Evolutionary conservation across 1,140 invertebrate species (phyloP).

Genomic region (Dysdera silvatica): DNA sequence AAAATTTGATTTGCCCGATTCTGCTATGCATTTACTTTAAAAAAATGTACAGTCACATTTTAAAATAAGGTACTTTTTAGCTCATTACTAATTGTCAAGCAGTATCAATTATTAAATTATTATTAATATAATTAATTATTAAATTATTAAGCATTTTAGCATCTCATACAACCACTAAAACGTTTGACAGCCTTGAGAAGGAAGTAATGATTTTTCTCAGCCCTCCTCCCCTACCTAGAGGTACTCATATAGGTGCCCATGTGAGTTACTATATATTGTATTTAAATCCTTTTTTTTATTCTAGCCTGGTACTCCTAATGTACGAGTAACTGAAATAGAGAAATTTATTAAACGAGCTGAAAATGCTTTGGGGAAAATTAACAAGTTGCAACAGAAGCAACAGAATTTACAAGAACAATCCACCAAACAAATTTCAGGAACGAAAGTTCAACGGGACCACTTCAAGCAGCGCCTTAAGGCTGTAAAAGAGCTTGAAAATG

Average conservation of each 20-base stretch:
- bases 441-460: background rate
- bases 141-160: too few relatives aligned
- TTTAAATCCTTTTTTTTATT: background rate
- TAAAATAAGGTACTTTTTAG: too few relatives aligned
- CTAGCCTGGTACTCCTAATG: slow-evolving; percentile 6
- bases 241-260: background rate
- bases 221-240: too few relatives aligned
- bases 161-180: too few relatives aligned
- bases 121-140: too few relatives aligned
- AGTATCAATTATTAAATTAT: too few relatives aligned
- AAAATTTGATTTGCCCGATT: too few relatives aligned
- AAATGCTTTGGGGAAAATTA: slow-evolving; percentile 8
- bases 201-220: too few relatives aligned
- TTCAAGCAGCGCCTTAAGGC: slow-evolving; percentile 11
- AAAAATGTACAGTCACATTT: too few relatives aligned
- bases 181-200: too few relatives aligned
- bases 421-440: background rate
- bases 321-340: background rate
- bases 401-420: background rate
- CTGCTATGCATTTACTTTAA: too few relatives aligned
- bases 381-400: slow-evolving; percentile 2
- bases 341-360: slow-evolving; percentile 7
- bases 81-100: too few relatives aligned
- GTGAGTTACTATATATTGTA: background rate
- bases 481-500: slow-evolving; percentile 50